A percentile compares a stretch with the other conserved stretches of the same genome.
These are phyloP conservation scores for Scomberomorus guttatus DNA, from an alignment of 2,797 vertebrate species.

Conservation along the genomic window DNA sequence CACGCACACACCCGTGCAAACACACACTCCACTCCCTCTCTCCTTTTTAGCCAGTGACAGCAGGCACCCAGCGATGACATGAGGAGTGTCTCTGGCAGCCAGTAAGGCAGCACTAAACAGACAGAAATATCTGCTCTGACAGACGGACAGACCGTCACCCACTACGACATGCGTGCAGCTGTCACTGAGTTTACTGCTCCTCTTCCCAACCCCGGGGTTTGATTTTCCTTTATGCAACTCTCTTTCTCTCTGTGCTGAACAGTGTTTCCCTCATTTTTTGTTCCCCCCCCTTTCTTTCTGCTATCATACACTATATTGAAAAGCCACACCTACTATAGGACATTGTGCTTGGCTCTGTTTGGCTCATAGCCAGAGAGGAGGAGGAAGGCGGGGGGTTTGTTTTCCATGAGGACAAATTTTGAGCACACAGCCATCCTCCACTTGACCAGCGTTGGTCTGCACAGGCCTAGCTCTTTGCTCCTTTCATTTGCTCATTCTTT, in stretches of 20 bases:
- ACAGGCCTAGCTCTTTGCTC: conserved; percentile 49
- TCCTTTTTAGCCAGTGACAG: conserved; percentile 87
- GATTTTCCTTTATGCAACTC: conserved; percentile 43
- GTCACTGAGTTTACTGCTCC: conserved; percentile 84
- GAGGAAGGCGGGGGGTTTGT: conserved; percentile 25
- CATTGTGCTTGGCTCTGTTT: conserved; percentile 28
- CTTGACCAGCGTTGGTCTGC: conserved; percentile 51
- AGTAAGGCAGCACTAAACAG: conserved; percentile 87
- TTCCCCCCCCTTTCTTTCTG: conserved; percentile 2
- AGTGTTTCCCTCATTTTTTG: conserved; percentile 24
- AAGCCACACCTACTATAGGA: conserved; percentile 40
- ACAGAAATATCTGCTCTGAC: conserved; percentile 92
- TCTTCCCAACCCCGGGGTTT: conserved; percentile 56
- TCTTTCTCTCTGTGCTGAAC: neutral
- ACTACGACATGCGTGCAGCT: conserved; percentile 86
- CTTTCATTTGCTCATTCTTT: conserved; percentile 54
- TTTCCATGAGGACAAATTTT: conserved; percentile 62
- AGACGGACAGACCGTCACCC: conserved; percentile 83
- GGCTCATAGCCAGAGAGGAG: conserved; percentile 41
- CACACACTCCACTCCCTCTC: conserved; percentile 68
- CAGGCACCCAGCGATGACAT: conserved; percentile 86
- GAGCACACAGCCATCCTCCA: conserved; percentile 39
- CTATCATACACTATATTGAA: conserved; percentile 29
- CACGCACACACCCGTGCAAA: conserved; percentile 23
- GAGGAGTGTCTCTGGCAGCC: conserved; percentile 84